Base-by-base conservation (phyloP, 2,888 invertebrate species). In the Morpho helenor region DNA sequence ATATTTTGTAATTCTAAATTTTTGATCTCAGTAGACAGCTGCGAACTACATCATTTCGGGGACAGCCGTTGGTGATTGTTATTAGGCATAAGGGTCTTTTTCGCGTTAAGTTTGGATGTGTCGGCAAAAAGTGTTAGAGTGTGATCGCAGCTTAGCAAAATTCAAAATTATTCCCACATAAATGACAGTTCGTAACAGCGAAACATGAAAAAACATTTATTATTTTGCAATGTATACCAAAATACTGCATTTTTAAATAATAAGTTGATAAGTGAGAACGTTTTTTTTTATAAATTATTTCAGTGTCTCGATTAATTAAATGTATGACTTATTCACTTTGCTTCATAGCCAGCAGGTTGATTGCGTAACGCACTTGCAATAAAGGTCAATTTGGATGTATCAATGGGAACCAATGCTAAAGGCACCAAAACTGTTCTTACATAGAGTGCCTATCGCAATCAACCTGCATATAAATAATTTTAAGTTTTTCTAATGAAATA, bases 161-260 rank as follows among this genome's bases (percentile, higher is more conserved):
- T 50, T 72, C 73, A 79, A 65, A 60, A 68, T 61, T 56, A 59
- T 40, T 39, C 52, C 40, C 42, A 58, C 53, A 52, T 52, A 45
- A 57, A 65, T 49, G 52, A 61, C 57, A 64, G 58, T 57, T 49
- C 59, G 70, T 59, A 62, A 76, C 85, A 83, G 87, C 86, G 85
- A 79, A 87, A 85, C 87, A 77, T 80, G 78, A 76, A 72, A 65
- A 50, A 61, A 66, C 65, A 66, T 68, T 43, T 48, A 68, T 76
- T 68, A 68, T 45, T 48, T 82, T 86, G 87, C 87, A 89, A 89
- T 89, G 80, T 87, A 90, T 87, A 90, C 89, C 89, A 90, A 90
- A 90, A 87, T 87, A 82, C 82, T 88, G 90, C 89, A 90, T 90
- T 89, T 88, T 82, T 88, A 81, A 83, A 83, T 86, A 74, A 70